Conservation (phyloP, 2,888 invertebrate species). For the Willowsia nigromaculata region DNA sequence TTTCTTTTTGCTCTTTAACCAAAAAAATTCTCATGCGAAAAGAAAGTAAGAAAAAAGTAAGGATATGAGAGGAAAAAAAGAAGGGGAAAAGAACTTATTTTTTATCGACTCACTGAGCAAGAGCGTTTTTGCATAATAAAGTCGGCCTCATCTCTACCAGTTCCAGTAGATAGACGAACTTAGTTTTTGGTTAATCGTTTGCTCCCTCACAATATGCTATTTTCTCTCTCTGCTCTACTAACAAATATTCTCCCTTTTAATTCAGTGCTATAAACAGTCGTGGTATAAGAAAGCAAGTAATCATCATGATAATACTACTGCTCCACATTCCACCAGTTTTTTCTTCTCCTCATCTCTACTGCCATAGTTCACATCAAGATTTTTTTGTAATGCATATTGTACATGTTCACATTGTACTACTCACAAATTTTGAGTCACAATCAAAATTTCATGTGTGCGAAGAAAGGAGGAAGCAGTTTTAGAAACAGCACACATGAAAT, state of each 20-base stretch:
- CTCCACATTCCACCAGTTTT: not conserved
- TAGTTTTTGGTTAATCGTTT: conserved; percentile 70
- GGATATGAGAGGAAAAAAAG: not conserved
- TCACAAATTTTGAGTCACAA: not conserved
- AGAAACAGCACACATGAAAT: not conserved
- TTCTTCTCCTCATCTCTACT: not conserved
- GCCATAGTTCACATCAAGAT: not conserved
- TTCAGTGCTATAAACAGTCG: not conserved
- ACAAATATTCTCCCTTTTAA: conserved; percentile 1
- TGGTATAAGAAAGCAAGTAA: not conserved
- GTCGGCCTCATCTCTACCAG: conserved; percentile 40
- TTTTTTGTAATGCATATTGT: not conserved
- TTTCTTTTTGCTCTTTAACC: conserved; percentile 44
- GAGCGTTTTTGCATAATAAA: conserved; percentile 67
- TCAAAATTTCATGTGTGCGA: conserved; percentile 19
- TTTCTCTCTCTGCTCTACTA: not conserved
- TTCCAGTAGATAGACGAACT: conserved; percentile 39
- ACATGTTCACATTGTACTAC: not conserved
- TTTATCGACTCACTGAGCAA: conserved; percentile 64
- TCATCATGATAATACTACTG: conserved; percentile 1
- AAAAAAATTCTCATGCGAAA: not conserved
- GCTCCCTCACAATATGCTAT: conserved; percentile 44
- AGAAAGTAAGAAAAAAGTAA: not conserved
- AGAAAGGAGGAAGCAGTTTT: not conserved
- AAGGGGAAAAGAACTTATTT: conserved; percentile 28